Evolutionary conservation across 2,888 invertebrate species (phyloP).

Genomic region (Schizaphis graminum): DNA sequence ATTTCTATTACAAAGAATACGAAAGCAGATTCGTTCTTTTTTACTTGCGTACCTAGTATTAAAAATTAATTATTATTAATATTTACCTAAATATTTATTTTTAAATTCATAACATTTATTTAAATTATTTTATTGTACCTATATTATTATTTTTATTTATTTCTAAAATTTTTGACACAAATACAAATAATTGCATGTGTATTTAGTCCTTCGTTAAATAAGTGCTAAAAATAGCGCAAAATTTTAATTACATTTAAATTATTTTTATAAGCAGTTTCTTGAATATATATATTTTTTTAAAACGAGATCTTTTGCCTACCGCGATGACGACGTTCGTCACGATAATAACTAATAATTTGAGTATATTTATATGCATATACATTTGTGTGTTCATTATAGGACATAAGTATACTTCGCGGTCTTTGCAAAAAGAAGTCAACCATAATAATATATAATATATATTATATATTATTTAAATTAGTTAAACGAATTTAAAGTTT

Average conservation of each 20-base stretch:
- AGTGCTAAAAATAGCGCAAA: background rate
- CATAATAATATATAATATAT: background rate
- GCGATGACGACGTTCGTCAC: background rate
- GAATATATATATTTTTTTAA: background rate
- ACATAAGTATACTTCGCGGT: background rate
- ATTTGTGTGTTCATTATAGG: background rate
- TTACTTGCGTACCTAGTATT: background rate
- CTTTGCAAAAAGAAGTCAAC: background rate
- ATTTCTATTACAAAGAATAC: background rate
- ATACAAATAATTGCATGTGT: background rate
- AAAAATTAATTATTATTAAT: background rate
- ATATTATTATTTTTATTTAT: background rate
- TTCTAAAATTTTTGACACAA: background rate
- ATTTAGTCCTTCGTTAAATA: background rate
- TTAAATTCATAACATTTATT: background rate
- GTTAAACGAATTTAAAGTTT: conserved; percentile 4
- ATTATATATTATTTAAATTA: background rate
- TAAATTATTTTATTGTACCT: background rate
- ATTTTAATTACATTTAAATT: background rate
- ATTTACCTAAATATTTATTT: background rate
- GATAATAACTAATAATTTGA: background rate
- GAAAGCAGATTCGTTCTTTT: background rate
- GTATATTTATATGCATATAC: background rate
- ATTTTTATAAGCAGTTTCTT: background rate
- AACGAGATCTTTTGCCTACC: background rate